A percentile compares a stretch with the other conserved stretches of the same genome.
Conservation (phyloP, 2,797 vertebrate genomes). For the Orestias chungarensis region DNA sequence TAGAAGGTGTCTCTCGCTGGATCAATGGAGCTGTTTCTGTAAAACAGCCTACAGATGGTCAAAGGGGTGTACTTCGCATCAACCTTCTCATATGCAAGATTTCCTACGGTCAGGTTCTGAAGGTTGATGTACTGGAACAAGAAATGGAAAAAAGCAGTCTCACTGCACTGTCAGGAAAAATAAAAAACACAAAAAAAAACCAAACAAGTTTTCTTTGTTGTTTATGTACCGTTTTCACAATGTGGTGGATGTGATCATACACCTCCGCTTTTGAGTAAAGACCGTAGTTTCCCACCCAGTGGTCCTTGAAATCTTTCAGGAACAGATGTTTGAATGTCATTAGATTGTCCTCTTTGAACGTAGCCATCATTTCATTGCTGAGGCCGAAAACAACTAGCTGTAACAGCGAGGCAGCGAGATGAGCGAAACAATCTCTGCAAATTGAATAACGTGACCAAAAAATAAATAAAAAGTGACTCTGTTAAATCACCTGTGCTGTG, state of each 20-base stretch:
- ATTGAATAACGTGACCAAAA: neutral
- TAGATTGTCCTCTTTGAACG: slow-evolving; percentile 93
- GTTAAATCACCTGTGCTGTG: slow-evolving; percentile 86
- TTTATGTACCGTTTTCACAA: slow-evolving; percentile 83
- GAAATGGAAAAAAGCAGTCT: neutral
- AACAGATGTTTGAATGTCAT: slow-evolving; percentile 93
- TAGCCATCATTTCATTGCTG: slow-evolving; percentile 97
- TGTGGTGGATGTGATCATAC: slow-evolving; percentile 86
- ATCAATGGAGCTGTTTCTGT: slow-evolving; percentile 84
- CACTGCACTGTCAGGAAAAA: neutral
- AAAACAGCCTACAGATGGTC: slow-evolving; percentile 87
- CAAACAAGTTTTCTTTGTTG: neutral
- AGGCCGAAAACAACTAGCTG: slow-evolving; percentile 93
- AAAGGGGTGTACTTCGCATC: slow-evolving; percentile 77
- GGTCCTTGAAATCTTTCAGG: slow-evolving; percentile 89
- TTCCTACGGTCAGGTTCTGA: slow-evolving; percentile 86
- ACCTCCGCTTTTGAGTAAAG: slow-evolving; percentile 89
- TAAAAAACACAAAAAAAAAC: neutral
- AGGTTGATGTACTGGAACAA: slow-evolving; percentile 84
- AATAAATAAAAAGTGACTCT: neutral
- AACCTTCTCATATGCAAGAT: slow-evolving; percentile 85
- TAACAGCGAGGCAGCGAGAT: slow-evolving; percentile 3
- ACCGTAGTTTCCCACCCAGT: slow-evolving; percentile 79
- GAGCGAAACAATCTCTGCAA: neutral
- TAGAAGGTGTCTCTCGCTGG: slow-evolving; percentile 90